These are phyloP conservation scores for Drosophila borealis DNA, from an alignment of 2,888 invertebrate genomes.

Conservation along the genomic window DNA sequence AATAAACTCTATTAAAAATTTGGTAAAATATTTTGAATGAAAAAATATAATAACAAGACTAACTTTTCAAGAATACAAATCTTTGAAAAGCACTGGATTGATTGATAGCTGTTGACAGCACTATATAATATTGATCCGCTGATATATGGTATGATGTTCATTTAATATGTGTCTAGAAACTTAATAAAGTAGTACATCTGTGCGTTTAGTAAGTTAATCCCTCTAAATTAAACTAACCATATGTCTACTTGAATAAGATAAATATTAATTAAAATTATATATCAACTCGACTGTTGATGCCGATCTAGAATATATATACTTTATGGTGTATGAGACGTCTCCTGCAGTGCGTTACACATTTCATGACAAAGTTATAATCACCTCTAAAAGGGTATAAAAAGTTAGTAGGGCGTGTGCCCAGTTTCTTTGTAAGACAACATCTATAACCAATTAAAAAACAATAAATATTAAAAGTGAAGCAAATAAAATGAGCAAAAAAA, in stretches of 20 bases:
- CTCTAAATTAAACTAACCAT: neutral
- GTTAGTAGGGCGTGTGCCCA: neutral
- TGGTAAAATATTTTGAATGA: neutral
- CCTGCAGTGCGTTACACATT: too few species aligned
- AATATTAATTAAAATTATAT: neutral
- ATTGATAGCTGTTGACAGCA: conserved; percentile 1
- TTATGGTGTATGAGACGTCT: too few species aligned
- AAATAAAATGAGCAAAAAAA: conserved; percentile 2
- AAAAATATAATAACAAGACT: conserved; percentile 1
- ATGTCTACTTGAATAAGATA: too few species aligned
- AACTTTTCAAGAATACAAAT: neutral
- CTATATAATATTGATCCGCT: neutral
- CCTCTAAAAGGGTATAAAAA: neutral
- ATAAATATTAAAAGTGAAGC: conserved; percentile 12
- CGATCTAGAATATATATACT: too few species aligned
- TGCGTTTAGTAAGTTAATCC: too few species aligned
- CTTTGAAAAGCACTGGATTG: neutral
- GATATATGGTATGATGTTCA: neutral
- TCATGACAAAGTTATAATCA: too few species aligned
- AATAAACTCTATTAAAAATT: conserved; percentile 15
- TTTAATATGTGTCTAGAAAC: too few species aligned
- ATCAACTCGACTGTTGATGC: neutral
- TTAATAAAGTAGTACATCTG: too few species aligned
- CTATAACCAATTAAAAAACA: conserved; percentile 18
- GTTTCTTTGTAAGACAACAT: neutral